Base-by-base conservation (phyloP, 2,113 vertebrate genomes). In the Perca flavescens region DNA sequence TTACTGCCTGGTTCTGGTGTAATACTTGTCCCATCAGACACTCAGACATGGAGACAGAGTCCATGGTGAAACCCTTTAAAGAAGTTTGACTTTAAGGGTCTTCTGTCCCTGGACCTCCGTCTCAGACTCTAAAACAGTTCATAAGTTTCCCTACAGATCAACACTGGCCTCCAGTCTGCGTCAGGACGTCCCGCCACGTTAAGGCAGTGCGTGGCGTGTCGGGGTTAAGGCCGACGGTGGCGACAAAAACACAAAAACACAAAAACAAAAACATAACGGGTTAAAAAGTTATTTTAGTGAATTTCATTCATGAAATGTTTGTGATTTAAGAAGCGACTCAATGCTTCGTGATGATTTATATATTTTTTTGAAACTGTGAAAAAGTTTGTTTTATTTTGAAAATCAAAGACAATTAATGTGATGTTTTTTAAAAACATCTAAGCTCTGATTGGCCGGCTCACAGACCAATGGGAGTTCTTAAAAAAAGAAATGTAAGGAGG, bases 201-300 rank as follows among this genome's bases (percentile, higher is more conserved):
- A 92, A 92, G 91, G 89, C 91, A 92, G 28, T 58, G 15, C 15
- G 16, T 5, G 82, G 82, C 36, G 36, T 69, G 74, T 82, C 21
- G 22, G 8, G 56, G 22, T 88, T 86, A 88, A 92, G 87, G 89
- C 81, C 79, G 36, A 52, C 5, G n/a, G 82, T 21, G 73, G 25
- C 57, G 2, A 36, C 34, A 2, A 54, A 46, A 36, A 19, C 3
- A 52, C 15, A 11, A 28, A 4, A 28, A 11, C 34, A 2, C 36
- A 22, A 46, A 54, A 16, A 8, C 21, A 1, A 31, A 17, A n/a
- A 8, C 21, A 1, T 21, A 17, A 54, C 8, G 22, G 4, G 4
- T 13, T 7, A 7, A 54, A 53, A 50, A 31, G 2, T 10, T 6
- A n/a, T 40, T 22, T 47, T 15, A 28, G 36, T n/a, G n/a, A 63